These are phyloP conservation scores for Cichlasoma orientale DNA, from an alignment of 2,797 vertebrate genomes.

Conservation along the genomic window DNA sequence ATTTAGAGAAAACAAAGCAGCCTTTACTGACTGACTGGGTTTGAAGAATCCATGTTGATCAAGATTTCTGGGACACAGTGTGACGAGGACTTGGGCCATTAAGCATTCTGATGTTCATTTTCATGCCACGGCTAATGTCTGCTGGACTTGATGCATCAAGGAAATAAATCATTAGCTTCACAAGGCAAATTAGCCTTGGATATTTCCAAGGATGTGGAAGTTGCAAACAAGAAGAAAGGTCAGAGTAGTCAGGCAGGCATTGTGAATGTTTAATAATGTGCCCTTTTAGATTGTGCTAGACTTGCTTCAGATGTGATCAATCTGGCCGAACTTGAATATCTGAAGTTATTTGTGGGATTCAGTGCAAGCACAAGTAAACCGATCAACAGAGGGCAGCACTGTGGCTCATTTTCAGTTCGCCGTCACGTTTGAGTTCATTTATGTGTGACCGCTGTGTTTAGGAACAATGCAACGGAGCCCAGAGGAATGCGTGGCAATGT, in stretches of 20 bases:
- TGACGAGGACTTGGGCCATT: conserved; percentile 57
- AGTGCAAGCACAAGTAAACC: not conserved
- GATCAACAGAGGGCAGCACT: conserved; percentile 17
- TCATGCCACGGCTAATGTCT: conserved; percentile 59
- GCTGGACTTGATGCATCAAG: conserved; percentile 59
- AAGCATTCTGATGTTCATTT: conserved; percentile 59
- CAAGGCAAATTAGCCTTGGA: conserved; percentile 64
- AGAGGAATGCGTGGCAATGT: not conserved
- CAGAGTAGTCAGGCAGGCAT: conserved; percentile 57
- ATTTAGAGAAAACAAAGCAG: not conserved
- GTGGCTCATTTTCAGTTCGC: conserved; percentile 20
- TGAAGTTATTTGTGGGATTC: conserved; percentile 33
- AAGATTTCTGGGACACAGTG: conserved; percentile 26
- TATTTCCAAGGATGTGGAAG: conserved; percentile 67
- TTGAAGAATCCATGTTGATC: conserved; percentile 34
- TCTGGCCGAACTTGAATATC: conserved; percentile 34
- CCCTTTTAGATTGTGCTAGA: conserved; percentile 63
- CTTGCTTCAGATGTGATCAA: conserved; percentile 58
- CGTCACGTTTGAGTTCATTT: conserved; percentile 3
- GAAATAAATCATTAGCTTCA: conserved; percentile 70
- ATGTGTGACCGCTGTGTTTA: not conserved
- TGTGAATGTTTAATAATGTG: conserved; percentile 71
- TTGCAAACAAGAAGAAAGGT: conserved; percentile 72
- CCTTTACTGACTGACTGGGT: not conserved
- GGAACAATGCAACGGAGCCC: not conserved